phyloP scores from a whole-genome alignment of 2,888 invertebrate species.

The Pseudococcus viburni region DNA sequence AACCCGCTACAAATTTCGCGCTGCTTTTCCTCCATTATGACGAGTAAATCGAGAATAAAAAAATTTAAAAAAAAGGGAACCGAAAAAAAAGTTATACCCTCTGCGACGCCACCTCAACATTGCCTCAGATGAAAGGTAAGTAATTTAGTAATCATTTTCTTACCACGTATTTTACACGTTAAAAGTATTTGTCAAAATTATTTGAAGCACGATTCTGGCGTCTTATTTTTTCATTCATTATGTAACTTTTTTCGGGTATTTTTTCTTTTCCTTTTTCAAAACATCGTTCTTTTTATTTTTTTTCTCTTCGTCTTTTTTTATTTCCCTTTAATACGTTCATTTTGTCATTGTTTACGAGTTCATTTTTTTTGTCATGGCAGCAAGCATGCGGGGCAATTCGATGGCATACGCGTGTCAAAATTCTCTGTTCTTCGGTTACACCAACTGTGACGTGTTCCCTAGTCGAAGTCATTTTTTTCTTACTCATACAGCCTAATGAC shows the following conservation, averaged over 20 bases:
- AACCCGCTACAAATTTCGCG: not conserved
- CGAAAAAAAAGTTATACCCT: not conserved
- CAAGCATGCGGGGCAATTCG: not conserved
- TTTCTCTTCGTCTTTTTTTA: not conserved
- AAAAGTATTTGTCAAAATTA: slow-evolving; percentile 32
- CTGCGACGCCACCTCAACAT: not conserved
- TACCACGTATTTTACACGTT: slow-evolving; percentile 30
- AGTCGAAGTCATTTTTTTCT: not conserved
- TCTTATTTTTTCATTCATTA: slow-evolving; percentile 11
- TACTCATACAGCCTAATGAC: not conserved
- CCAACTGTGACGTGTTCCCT: not conserved
- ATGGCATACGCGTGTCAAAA: slow-evolving; percentile 7
- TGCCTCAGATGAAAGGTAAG: not conserved
- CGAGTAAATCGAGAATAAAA: not conserved
- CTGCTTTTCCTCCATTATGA: not conserved
- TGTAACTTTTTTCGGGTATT: not conserved
- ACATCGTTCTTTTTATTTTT: not conserved
- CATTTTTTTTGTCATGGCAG: not conserved
- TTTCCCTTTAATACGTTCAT: not conserved
- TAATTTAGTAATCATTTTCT: slow-evolving; percentile 43
- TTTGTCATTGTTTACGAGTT: slow-evolving; percentile 36
- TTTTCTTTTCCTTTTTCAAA: not conserved
- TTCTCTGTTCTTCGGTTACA: not conserved
- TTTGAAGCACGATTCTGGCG: not conserved
- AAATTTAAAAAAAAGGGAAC: not conserved